Evolutionary conservation across 1,140 invertebrate genomes (phyloP).

Genomic region (Trichogramma pretiosum): DNA sequence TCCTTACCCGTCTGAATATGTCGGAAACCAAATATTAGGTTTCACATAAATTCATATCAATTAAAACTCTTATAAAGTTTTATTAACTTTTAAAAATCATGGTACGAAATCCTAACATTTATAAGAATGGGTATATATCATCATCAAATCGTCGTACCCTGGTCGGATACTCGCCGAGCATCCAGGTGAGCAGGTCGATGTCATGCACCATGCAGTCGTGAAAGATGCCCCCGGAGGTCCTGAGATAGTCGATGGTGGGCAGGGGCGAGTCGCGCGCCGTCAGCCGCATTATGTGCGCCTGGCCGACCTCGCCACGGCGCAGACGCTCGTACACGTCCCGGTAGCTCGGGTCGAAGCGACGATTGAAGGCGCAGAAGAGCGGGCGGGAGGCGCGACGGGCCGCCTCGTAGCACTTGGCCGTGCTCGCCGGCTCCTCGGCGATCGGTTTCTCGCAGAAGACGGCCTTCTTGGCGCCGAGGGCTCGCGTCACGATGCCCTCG

Average conservation of each 20-base stretch:
- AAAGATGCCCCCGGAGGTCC: slow-evolving; percentile 61
- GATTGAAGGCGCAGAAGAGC: slow-evolving; percentile 60
- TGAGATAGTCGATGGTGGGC: slow-evolving; percentile 54
- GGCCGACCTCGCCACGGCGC: slow-evolving; percentile 51
- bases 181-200: slow-evolving; percentile 55
- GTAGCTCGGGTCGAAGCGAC: slow-evolving; percentile 60
- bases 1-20: too few species aligned
- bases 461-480: slow-evolving; percentile 52
- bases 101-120: too few species aligned
- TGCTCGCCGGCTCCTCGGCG: slow-evolving; percentile 47
- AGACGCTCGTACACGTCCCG: slow-evolving; percentile 45
- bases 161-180: slow-evolving; percentile 53
- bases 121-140: too few species aligned
- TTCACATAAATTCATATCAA: too few species aligned
- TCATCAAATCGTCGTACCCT: slow-evolving; percentile 32
- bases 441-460: slow-evolving; percentile 69
- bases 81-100: too few species aligned
- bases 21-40: too few species aligned
- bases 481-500: slow-evolving; percentile 50
- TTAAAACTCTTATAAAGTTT: too few species aligned
- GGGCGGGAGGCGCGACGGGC: slow-evolving; percentile 49
- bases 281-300: slow-evolving; percentile 54
- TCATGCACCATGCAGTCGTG: slow-evolving; percentile 67
- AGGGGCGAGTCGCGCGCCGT: slow-evolving; percentile 55
- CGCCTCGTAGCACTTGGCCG: slow-evolving; percentile 51